These are phyloP conservation scores for Steatornis caripensis DNA, from an alignment of 2,113 vertebrate genomes.

Conservation along the genomic window DNA sequence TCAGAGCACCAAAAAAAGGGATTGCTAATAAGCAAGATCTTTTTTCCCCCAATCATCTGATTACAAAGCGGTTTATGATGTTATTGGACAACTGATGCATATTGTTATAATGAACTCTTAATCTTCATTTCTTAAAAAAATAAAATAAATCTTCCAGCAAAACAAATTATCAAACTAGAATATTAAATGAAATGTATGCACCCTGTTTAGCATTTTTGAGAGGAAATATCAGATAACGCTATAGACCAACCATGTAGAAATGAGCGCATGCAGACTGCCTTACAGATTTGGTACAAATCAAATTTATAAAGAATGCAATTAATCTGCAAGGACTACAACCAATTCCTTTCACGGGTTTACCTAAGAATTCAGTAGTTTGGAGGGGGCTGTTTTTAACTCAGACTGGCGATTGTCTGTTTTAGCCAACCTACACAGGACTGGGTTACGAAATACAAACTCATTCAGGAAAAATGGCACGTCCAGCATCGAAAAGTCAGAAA, in stretches of 20 bases:
- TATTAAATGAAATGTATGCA: not conserved
- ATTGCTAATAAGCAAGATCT: not conserved
- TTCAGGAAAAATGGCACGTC: not conserved
- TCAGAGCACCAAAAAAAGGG: not conserved
- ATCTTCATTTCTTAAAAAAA: not conserved
- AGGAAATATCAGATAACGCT: not conserved
- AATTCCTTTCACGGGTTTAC: slow-evolving; percentile 4
- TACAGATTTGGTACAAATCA: not conserved
- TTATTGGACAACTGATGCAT: not conserved
- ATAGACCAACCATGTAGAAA: not conserved
- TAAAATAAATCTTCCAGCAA: not conserved
- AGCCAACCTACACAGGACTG: not conserved
- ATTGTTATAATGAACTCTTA: not conserved
- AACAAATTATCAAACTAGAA: not conserved
- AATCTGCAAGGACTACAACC: not conserved
- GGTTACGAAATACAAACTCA: not conserved
- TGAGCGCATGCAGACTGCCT: not conserved
- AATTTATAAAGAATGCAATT: slow-evolving; percentile 19
- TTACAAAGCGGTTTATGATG: not conserved
- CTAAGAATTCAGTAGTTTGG: not conserved
- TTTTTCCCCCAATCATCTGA: not conserved
- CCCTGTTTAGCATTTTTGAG: not conserved
- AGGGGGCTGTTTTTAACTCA: not conserved
- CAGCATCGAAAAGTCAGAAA: not conserved
- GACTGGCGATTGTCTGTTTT: not conserved